Conservation (phyloP, 2,113 vertebrate species). For the Gambusia affinis region DNA sequence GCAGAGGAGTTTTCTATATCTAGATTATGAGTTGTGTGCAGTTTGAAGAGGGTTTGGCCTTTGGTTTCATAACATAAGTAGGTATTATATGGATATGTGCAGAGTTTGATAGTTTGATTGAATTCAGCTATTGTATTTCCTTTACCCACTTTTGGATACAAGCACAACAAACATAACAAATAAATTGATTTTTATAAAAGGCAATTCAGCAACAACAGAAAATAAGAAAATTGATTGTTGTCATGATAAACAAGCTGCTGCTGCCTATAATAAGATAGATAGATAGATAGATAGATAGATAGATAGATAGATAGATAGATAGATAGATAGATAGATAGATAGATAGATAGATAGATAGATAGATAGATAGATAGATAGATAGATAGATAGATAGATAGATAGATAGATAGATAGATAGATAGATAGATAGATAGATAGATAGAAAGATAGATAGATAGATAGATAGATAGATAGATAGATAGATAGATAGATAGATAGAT, state of each 20-base stretch:
- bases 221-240: background rate
- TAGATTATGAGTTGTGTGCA: background rate
- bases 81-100: background rate
- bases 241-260: background rate
- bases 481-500: conserved; percentile 27
- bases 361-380: conserved; percentile 37
- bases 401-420: conserved; percentile 16
- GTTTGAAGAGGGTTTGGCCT: background rate
- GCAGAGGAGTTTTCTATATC: conserved; percentile 1
- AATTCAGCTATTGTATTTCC: background rate
- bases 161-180: background rate
- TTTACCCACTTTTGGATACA: background rate
- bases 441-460: conserved; percentile 24
- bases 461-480: conserved; percentile 34
- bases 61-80: background rate
- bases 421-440: conserved; percentile 1
- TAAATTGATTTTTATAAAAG: background rate
- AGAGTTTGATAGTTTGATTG: no score
- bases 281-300: conserved; percentile 37
- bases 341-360: conserved; percentile 28
- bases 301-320: background rate
- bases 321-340: conserved; percentile 14
- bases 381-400: conserved; percentile 34
- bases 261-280: conserved; percentile 3
- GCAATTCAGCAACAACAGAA: background rate